Percentiles rank a stretch among this genome's conserved stretches.
These are phyloP conservation scores for Eupsilia transversa DNA, from an alignment of 2,888 invertebrate species.

Conservation along the genomic window DNA sequence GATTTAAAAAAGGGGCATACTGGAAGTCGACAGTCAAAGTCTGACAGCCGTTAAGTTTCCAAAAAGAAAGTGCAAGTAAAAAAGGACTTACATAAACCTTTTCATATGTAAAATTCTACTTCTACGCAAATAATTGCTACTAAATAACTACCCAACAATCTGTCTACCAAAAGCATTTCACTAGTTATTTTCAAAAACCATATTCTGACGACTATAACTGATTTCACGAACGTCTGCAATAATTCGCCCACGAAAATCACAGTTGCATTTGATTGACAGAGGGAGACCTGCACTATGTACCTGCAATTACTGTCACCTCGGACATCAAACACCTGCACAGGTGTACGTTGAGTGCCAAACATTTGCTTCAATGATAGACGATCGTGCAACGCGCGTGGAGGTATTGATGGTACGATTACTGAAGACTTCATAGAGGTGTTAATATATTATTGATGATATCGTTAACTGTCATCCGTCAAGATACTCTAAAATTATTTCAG, in stretches of 20 bases:
- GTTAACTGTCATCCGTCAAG: conserved; percentile 4
- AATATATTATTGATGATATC: neutral
- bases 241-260: neutral
- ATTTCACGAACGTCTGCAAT: neutral
- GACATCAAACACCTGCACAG: conserved; percentile 53
- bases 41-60: neutral
- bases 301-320: conserved; percentile 55
- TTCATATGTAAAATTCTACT: neutral
- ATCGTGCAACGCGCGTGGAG: conserved; percentile 18
- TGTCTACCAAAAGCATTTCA: neutral
- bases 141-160: neutral
- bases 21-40: too few relatives aligned
- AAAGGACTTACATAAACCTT: neutral
- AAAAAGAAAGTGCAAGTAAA: neutral
- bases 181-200: neutral
- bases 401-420: conserved; percentile 39
- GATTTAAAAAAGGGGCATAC: neutral
- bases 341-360: conserved; percentile 55
- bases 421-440: conserved; percentile 11
- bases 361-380: conserved; percentile 57
- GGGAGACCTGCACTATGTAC: conserved; percentile 36
- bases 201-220: neutral
- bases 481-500: neutral
- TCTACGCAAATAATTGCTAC: too few relatives aligned
- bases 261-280: conserved; percentile 31